phyloP scores from a whole-genome alignment of 2,797 vertebrate genomes.

The Xyrichtys novacula region DNA sequence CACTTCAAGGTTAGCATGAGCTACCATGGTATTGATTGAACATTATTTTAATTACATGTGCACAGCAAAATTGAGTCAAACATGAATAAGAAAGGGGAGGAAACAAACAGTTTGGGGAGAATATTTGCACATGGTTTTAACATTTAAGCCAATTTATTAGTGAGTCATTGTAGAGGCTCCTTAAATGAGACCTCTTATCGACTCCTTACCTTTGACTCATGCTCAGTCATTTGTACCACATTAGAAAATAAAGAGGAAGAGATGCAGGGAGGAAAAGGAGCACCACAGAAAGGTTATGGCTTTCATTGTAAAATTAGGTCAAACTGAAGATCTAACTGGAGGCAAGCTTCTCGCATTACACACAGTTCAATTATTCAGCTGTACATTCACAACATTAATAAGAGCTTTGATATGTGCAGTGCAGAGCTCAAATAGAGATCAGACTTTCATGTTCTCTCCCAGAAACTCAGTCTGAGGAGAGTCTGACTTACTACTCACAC shows the following conservation, averaged over 20 bases:
- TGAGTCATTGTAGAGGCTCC: background rate
- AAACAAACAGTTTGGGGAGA: background rate
- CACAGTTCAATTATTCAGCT: constrained; percentile 46
- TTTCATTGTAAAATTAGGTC: constrained; percentile 64
- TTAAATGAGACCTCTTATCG: background rate
- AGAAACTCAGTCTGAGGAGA: background rate
- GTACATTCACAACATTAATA: constrained; percentile 19
- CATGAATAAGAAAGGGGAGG: too few species aligned
- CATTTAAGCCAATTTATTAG: too few species aligned
- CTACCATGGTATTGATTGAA: background rate
- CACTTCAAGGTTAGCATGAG: constrained; percentile 12
- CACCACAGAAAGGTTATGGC: constrained; percentile 48
- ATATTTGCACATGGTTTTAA: background rate
- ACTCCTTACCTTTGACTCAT: background rate
- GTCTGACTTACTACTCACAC: background rate
- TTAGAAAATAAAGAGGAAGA: constrained; percentile 34
- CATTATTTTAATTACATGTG: background rate
- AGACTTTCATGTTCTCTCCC: background rate
- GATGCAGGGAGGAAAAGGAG: constrained; percentile 42
- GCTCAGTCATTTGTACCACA: constrained; percentile 40
- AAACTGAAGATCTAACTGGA: constrained; percentile 36
- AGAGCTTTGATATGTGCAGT: background rate
- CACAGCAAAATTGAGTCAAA: too few species aligned
- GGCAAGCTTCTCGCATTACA: constrained; percentile 29
- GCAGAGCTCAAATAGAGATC: background rate